phyloP scores from a whole-genome alignment of 2,888 invertebrate species.

The Sesia bembeciformis region DNA sequence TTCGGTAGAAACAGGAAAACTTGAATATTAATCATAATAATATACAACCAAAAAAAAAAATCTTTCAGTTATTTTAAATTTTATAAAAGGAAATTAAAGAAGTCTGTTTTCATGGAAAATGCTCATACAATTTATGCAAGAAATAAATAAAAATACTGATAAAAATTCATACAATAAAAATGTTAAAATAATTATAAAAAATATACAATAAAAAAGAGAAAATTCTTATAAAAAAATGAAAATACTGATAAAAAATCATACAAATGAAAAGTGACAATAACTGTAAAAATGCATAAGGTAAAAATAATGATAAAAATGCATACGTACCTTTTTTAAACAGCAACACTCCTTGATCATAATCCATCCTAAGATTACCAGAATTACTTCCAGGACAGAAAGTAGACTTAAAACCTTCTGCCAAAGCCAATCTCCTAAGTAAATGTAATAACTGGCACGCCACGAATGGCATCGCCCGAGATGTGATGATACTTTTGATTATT shows the following conservation, averaged over 20 bases:
- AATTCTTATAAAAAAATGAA: too few relatives aligned
- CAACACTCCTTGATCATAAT: conserved; percentile 59
- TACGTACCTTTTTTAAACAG: conserved; percentile 49
- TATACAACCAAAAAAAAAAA: too few relatives aligned
- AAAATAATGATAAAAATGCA: neutral
- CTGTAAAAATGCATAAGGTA: neutral
- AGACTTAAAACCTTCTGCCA: conserved; percentile 15
- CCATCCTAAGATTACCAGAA: conserved; percentile 40
- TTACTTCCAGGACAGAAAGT: conserved; percentile 28
- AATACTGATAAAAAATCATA: neutral
- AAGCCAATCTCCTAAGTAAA: conserved; percentile 18
- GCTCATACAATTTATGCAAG: too few relatives aligned
- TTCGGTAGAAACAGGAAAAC: too few relatives aligned
- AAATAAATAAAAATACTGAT: too few relatives aligned
- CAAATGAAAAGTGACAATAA: neutral
- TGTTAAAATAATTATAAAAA: neutral
- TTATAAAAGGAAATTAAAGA: too few relatives aligned
- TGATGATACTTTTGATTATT: conserved; percentile 28
- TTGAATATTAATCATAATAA: too few relatives aligned
- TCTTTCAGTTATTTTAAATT: too few relatives aligned
- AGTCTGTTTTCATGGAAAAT: too few relatives aligned
- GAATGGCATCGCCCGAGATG: conserved; percentile 35
- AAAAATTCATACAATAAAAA: neutral
- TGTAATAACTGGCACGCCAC: conserved; percentile 28
- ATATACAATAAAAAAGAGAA: neutral